Base-by-base conservation (phyloP, 1,140 invertebrate species). In the Drosophila triauraria region DNA sequence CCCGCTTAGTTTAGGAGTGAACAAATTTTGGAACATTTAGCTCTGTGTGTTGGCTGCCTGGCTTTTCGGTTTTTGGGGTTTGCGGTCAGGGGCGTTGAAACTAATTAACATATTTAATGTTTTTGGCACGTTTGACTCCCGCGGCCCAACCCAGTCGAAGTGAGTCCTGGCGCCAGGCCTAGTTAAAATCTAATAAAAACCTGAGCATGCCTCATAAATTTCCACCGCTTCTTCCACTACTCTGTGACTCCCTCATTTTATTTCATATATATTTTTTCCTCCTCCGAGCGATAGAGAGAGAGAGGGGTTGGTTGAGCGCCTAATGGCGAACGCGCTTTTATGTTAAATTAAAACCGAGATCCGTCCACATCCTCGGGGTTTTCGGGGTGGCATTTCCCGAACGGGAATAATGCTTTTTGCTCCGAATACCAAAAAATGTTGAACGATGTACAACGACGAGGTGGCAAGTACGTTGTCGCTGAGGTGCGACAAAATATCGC, bases 141-240 rank as follows among this genome's bases (percentile, higher is more conserved):
- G 60, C 20, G 56, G 59, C 77, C 64, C 58, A 25, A 44, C 50
- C 27, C n/a, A 35, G 5, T 1, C 30, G 7, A 3, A 20, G 13
- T 17, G 25, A 30, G 43, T 47, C 68, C 80, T 85, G 80, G 67
- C 76, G 63, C 70, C 72, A 78, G 83, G 78, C 80, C 90, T 88
- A 91, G 91, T 92, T 92, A 91, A 92, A 92, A 92, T 91, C 87
- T 92, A 91, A 91, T 92, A 91, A 90, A 92, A 92, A 88, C 86
- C 91, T 80, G 82, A 92, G 82, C 86, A 92, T 92, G 91, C 91
- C 91, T 92, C 91, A 92, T 92, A 92, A 92, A 92, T 92, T 92
- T 92, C 82, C 82, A 78, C 76, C 60, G 74, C 75, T 64, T 61
- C 70, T 72, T 77, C 77, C 53, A 50, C 27, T 56, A 50, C 42